phyloP scores from a whole-genome alignment of 2,113 vertebrate species.

The Cyanistes caeruleus region DNA sequence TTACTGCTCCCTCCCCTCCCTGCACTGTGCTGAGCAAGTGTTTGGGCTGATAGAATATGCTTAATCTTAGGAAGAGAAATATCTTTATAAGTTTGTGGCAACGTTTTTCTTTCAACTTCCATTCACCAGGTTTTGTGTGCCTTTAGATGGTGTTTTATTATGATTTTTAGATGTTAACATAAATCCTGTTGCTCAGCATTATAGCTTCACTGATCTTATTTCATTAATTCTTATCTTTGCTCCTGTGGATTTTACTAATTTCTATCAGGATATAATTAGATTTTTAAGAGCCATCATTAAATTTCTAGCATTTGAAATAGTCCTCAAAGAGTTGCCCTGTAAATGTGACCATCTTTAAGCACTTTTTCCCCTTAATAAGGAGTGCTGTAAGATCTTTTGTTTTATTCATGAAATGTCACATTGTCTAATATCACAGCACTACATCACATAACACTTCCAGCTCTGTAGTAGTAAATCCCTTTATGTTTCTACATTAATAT shows the following conservation, averaged over 20 bases:
- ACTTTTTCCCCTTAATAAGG: background rate
- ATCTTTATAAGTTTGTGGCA: background rate
- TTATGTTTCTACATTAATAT: slow-evolving; percentile 15
- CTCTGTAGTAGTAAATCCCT: slow-evolving; percentile 44
- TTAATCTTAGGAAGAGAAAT: background rate
- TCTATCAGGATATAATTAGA: background rate
- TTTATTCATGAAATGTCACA: slow-evolving; percentile 39
- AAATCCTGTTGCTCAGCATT: background rate
- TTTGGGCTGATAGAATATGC: background rate
- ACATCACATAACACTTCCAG: slow-evolving; percentile 44
- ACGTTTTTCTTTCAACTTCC: background rate
- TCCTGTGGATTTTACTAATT: slow-evolving; percentile 9
- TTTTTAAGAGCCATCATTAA: slow-evolving; percentile 23
- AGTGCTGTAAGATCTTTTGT: slow-evolving; percentile 24
- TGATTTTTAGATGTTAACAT: background rate
- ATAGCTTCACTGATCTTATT: background rate
- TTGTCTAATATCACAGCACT: slow-evolving; percentile 32
- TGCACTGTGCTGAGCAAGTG: background rate
- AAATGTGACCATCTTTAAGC: background rate
- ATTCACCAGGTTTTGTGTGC: background rate
- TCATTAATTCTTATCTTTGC: slow-evolving; percentile 8
- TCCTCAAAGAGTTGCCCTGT: background rate
- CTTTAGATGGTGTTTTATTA: background rate
- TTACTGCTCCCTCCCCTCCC: background rate
- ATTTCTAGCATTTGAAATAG: slow-evolving; percentile 5